Base-by-base conservation (phyloP, 2,888 invertebrate species). In the Apantesis nais region DNA sequence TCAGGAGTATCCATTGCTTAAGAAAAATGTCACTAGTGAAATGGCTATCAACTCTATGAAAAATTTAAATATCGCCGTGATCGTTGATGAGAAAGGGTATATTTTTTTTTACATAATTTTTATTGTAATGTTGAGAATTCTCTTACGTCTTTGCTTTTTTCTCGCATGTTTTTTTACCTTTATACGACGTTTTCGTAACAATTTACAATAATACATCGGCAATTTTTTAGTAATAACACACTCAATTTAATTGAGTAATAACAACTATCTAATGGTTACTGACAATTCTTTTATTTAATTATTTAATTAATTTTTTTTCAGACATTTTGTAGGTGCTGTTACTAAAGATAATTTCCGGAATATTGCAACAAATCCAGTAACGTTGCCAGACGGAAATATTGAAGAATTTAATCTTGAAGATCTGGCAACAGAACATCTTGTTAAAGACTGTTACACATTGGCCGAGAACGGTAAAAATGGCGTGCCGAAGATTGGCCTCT, bases 1-100 rank as follows among this genome's bases (percentile, higher is more conserved):
- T 22, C 78, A 76, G 25, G 72, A 66, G 25, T 83, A 76, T 72
- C 82, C 80, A 14, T 72, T 96, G 1, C 80, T 96, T 74, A 96
- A 96, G 0, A 92, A 97, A 52, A 89, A 95, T 52, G 94, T 95
- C 2, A 91, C 91, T 41, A 95, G 96, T 39, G 96, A 96, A 1
- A 96, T 97, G 67, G 95, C 96, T 67, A 96, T 97, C 74, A 96
- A 97, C 11, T 94, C 98, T 67, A 96, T 96, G 69, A 81, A 71
- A 22, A 69, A 78, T 31, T 76, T 76, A 25, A 78, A 81, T 58
- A 75, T 86, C 14, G 85, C 86, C 5, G 76, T 87, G 39, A 82
- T 88, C 16, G 71, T 78, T 8, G 89, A 95, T 71, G 88, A 90
- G 12, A 84, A 91, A n/a, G 90, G 90, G 87, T 89, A 88, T 73